These are phyloP conservation scores for Caenorhabditis briggsae DNA, from an alignment of 1,140 invertebrate genomes.

Conservation along the genomic window DNA sequence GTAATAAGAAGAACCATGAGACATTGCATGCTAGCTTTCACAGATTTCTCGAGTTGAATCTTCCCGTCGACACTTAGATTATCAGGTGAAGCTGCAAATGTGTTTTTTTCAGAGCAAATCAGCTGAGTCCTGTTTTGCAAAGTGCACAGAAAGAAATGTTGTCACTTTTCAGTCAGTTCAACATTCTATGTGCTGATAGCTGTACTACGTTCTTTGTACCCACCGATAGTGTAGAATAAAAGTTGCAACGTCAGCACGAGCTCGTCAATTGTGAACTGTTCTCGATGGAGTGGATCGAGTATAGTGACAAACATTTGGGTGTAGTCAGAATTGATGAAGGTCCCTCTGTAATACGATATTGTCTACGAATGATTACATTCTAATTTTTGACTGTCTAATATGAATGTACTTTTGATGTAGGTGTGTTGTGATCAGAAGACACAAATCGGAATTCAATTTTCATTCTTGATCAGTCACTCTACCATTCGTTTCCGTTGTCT, in stretches of 20 bases:
- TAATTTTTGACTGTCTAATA: background rate
- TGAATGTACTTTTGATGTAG: slow-evolving; percentile 11
- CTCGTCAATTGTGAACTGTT: slow-evolving; percentile 38
- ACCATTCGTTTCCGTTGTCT: background rate
- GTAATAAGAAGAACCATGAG: slow-evolving; percentile 28
- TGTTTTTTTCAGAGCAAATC: too few relatives aligned
- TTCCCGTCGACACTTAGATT: background rate
- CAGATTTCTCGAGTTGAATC: background rate
- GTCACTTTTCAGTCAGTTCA: background rate
- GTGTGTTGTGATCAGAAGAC: slow-evolving; percentile 1
- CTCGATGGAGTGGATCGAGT: slow-evolving; percentile 18
- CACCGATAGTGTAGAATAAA: slow-evolving; percentile 11
- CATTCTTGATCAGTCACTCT: slow-evolving; percentile 15
- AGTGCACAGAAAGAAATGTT: too few relatives aligned
- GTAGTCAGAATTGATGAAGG: background rate
- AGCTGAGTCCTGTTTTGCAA: background rate
- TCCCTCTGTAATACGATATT: background rate
- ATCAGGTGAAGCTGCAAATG: slow-evolving; percentile 6
- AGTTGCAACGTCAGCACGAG: slow-evolving; percentile 16
- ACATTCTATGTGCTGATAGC: slow-evolving; percentile 40
- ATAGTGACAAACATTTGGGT: slow-evolving; percentile 32
- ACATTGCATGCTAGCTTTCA: slow-evolving; percentile 34
- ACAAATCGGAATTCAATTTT: background rate
- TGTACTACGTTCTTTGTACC: slow-evolving; percentile 29
- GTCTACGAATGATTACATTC: background rate